phyloP scores from a whole-genome alignment of 1,140 invertebrate species.

The Mya arenaria region DNA sequence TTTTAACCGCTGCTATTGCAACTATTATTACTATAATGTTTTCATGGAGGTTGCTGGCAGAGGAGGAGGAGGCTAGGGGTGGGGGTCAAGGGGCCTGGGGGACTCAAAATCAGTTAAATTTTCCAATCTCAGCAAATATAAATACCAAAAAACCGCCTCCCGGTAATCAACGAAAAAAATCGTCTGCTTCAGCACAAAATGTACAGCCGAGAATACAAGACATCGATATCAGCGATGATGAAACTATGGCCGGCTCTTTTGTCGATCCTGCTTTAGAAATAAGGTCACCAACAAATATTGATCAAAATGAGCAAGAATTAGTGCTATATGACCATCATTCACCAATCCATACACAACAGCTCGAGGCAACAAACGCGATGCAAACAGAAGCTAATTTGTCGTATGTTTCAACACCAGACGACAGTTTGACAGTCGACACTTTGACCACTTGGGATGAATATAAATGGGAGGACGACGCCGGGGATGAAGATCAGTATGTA shows the following conservation, averaged over 20 bases:
- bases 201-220: not conserved
- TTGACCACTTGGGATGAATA: slow-evolving; percentile 62
- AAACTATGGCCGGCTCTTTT: not conserved
- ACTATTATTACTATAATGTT: slow-evolving; percentile 79
- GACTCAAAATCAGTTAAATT: no score
- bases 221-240: slow-evolving; percentile 13
- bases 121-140: not conserved
- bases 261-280: no score
- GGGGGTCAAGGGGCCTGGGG: not conserved
- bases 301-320: not conserved
- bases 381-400: slow-evolving; percentile 20
- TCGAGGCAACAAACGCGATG: not conserved
- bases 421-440: slow-evolving; percentile 43
- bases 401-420: slow-evolving; percentile 27
- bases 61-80: slow-evolving; percentile 57
- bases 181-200: not conserved
- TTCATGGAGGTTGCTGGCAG: slow-evolving; percentile 76
- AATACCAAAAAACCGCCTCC: not conserved
- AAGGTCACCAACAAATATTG: not conserved
- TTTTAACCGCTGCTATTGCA: slow-evolving; percentile 76
- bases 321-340: not conserved
- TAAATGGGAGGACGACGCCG: slow-evolving; percentile 67
- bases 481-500: slow-evolving; percentile 55
- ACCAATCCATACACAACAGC: slow-evolving; percentile 12
- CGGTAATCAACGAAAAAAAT: slow-evolving; percentile 1